Conservation (phyloP, 1,140 invertebrate species). For the Apis mellifera region DNA sequence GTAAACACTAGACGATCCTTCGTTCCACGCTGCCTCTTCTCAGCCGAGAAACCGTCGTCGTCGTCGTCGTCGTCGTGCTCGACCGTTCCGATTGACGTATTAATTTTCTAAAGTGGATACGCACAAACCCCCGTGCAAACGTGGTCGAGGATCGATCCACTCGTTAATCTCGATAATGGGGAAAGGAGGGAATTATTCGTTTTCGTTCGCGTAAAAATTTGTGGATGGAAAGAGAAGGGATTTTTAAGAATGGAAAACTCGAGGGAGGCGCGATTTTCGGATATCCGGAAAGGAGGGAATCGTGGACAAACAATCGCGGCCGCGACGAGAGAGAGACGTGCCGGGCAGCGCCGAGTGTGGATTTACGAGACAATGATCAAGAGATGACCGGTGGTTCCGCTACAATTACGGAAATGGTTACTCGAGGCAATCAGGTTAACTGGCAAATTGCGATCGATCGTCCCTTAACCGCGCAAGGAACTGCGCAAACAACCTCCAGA, state of each 20-base stretch:
- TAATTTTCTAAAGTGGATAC: constrained; percentile 50
- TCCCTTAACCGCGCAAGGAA: constrained; percentile 41
- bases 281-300: not conserved
- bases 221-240: no score
- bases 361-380: constrained; percentile 64
- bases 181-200: constrained; percentile 5
- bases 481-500: constrained; percentile 8
- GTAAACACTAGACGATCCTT: constrained; percentile 63
- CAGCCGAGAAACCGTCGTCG: not conserved
- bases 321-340: constrained; percentile 44
- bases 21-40: constrained; percentile 51
- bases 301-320: not conserved
- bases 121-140: not conserved
- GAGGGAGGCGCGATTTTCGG: no score
- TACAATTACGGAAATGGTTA: constrained; percentile 54
- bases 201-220: no score
- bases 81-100: constrained; percentile 36
- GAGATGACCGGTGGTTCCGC: constrained; percentile 53
- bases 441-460: constrained; percentile 49
- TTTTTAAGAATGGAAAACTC: no score
- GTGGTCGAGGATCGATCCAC: not conserved
- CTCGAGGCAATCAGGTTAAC: constrained; percentile 58
- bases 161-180: no score
- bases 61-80: not conserved
- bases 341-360: constrained; percentile 46